These are phyloP conservation scores for Stenolophus ochropezus DNA, from an alignment of 2,888 invertebrate genomes.

Conservation along the genomic window DNA sequence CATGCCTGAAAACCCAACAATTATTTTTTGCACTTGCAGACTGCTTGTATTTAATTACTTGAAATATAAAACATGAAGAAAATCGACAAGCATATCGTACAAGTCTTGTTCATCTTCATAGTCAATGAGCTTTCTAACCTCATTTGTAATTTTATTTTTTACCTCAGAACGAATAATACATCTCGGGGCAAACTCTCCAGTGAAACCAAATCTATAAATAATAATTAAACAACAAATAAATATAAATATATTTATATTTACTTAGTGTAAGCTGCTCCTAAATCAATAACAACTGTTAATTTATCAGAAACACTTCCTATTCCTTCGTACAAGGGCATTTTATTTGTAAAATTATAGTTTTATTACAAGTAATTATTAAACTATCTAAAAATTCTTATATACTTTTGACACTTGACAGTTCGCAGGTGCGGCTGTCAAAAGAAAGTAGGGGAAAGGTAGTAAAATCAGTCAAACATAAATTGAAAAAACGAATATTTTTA, in stretches of 20 bases:
- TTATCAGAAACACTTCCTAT: constrained; percentile 86
- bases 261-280: constrained; percentile 95
- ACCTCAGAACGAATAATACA: constrained; percentile 90
- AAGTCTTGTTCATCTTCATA: constrained; percentile 82
- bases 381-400: neutral
- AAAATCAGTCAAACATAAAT: too few species aligned
- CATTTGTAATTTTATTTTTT: constrained; percentile 79
- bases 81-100: constrained; percentile 90
- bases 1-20: constrained; percentile 85
- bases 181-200: constrained; percentile 91
- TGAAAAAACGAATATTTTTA: too few species aligned
- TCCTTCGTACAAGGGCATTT: constrained; percentile 88
- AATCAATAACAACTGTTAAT: constrained; percentile 91
- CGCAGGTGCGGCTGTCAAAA: neutral
- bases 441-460: too few species aligned
- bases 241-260: constrained; percentile 70
- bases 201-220: constrained; percentile 88
- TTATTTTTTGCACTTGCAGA: too few species aligned
- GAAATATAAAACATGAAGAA: constrained; percentile 91
- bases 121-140: constrained; percentile 79
- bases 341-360: constrained; percentile 76
- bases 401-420: constrained; percentile 34
- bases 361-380: constrained; percentile 64
- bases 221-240: neutral
- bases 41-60: constrained; percentile 78